Conservation (phyloP, 1,140 invertebrate species). For the Tetramorium parvispinum region DNA sequence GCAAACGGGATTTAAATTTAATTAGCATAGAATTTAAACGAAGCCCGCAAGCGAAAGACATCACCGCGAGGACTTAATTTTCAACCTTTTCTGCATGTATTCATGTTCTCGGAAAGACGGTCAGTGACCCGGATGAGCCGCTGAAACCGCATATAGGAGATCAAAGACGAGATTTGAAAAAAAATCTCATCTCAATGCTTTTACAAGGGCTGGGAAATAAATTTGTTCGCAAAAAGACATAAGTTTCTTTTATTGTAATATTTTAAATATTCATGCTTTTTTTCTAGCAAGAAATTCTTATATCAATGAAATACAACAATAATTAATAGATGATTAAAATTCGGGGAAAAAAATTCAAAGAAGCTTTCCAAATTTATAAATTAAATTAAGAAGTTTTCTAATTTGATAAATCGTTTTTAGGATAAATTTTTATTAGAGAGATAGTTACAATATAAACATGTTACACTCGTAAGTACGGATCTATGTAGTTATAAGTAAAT, state of each 20-base stretch:
- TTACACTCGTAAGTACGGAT: not conserved
- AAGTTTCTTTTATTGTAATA: not conserved
- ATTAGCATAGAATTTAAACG: slow-evolving; percentile 64
- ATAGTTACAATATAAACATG: not conserved
- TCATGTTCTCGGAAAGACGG: not conserved
- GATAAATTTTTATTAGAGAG: not conserved
- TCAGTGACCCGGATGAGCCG: not conserved
- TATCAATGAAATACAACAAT: not conserved
- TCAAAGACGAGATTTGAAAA: slow-evolving; percentile 15
- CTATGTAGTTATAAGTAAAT: not conserved
- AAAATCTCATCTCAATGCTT: slow-evolving; percentile 13
- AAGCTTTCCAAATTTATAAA: not conserved
- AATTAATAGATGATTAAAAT: not conserved
- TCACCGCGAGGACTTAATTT: not conserved
- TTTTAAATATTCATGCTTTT: not conserved
- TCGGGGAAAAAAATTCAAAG: not conserved
- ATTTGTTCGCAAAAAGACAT: not conserved
- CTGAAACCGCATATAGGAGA: not conserved
- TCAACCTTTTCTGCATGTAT: not conserved
- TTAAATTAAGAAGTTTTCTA: not conserved
- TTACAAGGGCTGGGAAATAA: not conserved
- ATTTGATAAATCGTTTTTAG: not conserved
- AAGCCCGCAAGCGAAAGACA: not conserved
- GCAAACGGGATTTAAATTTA: slow-evolving; percentile 37
- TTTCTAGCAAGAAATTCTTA: not conserved